phyloP scores from a whole-genome alignment of 2,888 invertebrate genomes.

The Erebia ligea region DNA sequence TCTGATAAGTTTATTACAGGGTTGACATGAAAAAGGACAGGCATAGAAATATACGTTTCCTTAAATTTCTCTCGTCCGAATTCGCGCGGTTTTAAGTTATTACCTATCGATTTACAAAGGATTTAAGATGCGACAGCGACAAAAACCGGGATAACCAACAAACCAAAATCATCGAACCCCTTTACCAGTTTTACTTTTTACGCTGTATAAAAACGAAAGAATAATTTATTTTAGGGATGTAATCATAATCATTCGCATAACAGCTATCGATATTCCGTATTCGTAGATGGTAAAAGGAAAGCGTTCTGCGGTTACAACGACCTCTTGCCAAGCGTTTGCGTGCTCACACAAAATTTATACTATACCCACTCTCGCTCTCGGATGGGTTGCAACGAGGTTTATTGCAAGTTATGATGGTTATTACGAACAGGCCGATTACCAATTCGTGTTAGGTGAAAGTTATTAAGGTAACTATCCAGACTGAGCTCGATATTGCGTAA shows the following conservation, averaged over 20 bases:
- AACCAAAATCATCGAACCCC: too few species aligned
- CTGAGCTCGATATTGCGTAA: slow-evolving; percentile 36
- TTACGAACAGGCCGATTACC: slow-evolving; percentile 63
- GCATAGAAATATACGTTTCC: too few species aligned
- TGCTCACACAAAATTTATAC: slow-evolving; percentile 74
- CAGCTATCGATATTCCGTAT: slow-evolving; percentile 15
- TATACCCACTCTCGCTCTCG: slow-evolving; percentile 71
- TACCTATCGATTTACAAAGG: too few species aligned
- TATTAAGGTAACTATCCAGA: slow-evolving; percentile 53
- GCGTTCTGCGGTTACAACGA: slow-evolving; percentile 54
- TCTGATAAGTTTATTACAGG: too few species aligned
- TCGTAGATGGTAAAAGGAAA: slow-evolving; percentile 52
- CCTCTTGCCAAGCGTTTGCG: slow-evolving; percentile 59
- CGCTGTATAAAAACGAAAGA: not conserved
- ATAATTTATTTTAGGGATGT: not conserved
- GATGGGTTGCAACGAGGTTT: slow-evolving; percentile 40
- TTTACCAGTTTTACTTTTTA: too few species aligned
- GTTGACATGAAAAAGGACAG: too few species aligned
- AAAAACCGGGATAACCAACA: too few species aligned
- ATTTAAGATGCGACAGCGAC: too few species aligned
- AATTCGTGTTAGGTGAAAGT: slow-evolving; percentile 70
- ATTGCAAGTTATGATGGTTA: slow-evolving; percentile 66
- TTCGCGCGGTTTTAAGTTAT: too few species aligned
- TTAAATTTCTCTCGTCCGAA: too few species aligned
- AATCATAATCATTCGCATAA: not conserved